Percentiles rank a stretch among this genome's conserved stretches.
Conservation (phyloP, 2,797 vertebrate species). For the Salmo trutta region DNA sequence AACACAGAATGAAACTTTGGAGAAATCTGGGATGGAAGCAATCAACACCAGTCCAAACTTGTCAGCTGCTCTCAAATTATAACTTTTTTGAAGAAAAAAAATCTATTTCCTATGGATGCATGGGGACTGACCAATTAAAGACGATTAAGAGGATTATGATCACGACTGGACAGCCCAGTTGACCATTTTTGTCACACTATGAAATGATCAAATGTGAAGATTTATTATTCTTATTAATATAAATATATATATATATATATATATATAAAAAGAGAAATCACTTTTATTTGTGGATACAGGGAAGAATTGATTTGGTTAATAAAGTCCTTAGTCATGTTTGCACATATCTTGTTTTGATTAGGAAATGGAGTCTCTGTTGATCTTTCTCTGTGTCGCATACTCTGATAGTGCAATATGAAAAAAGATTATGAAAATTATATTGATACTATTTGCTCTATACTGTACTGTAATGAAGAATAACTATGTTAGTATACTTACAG, state of each 20-base stretch:
- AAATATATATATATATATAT: constrained; percentile 82
- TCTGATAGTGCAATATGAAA: constrained; percentile 83
- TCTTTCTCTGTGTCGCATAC: constrained; percentile 77
- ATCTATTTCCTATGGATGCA: constrained; percentile 98
- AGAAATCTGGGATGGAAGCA: constrained; percentile 68
- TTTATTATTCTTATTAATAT: constrained; percentile 86
- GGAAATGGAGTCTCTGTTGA: constrained; percentile 83
- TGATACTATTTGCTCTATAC: constrained; percentile 76
- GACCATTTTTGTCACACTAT: constrained; percentile 86
- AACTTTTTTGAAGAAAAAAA: constrained; percentile 85
- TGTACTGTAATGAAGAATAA: constrained; percentile 79
- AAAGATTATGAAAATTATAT: constrained; percentile 67
- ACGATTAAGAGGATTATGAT: constrained; percentile 63
- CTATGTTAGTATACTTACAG: constrained; percentile 76
- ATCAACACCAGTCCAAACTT: constrained; percentile 84
- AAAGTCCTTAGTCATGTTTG: constrained; percentile 78
- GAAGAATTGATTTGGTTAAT: constrained; percentile 73
- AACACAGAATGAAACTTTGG: constrained; percentile 68
- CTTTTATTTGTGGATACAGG: constrained; percentile 81
- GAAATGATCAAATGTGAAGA: constrained; percentile 86
- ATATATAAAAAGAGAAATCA: constrained; percentile 66
- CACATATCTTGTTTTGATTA: constrained; percentile 85
- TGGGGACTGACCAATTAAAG: constrained; percentile 85
- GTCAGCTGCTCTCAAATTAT: constrained; percentile 91
- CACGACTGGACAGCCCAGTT: constrained; percentile 78